Evolutionary conservation across 2,888 invertebrate species (phyloP).

Genomic region (Argyresthia goedartella): DNA sequence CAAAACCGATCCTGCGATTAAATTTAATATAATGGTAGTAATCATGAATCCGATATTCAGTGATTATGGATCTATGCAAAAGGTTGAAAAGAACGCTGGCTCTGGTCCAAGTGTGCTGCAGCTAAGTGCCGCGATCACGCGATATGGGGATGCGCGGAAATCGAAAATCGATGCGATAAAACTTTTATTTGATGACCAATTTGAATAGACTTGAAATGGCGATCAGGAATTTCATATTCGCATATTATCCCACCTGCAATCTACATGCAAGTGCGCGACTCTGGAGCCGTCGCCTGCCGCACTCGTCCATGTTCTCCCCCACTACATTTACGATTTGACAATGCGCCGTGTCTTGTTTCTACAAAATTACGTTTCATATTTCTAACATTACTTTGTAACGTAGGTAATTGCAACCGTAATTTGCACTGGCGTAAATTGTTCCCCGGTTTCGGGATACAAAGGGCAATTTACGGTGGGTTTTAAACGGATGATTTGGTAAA

Average conservation of each 20-base stretch:
- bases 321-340: too few relatives aligned
- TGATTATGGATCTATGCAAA: conserved; percentile 29
- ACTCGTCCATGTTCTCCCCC: too few relatives aligned
- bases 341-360: too few relatives aligned
- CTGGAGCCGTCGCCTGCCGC: neutral
- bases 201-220: conserved; percentile 35
- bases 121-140: conserved; percentile 30
- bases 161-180: conserved; percentile 47
- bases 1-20: conserved; percentile 14
- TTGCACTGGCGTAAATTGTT: neutral
- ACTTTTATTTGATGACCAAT: conserved; percentile 52
- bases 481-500: too few relatives aligned
- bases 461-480: neutral
- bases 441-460: neutral
- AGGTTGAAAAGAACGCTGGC: conserved; percentile 34
- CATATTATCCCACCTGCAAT: neutral
- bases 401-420: too few relatives aligned
- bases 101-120: conserved; percentile 28
- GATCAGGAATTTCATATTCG: conserved; percentile 9
- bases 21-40: conserved; percentile 23
- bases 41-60: conserved; percentile 27
- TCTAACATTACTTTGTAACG: too few relatives aligned
- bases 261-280: neutral
- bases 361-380: too few relatives aligned
- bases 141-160: conserved; percentile 18